Evolutionary conservation across 1,140 invertebrate genomes (phyloP).

Genomic region (Aricia agestis): DNA sequence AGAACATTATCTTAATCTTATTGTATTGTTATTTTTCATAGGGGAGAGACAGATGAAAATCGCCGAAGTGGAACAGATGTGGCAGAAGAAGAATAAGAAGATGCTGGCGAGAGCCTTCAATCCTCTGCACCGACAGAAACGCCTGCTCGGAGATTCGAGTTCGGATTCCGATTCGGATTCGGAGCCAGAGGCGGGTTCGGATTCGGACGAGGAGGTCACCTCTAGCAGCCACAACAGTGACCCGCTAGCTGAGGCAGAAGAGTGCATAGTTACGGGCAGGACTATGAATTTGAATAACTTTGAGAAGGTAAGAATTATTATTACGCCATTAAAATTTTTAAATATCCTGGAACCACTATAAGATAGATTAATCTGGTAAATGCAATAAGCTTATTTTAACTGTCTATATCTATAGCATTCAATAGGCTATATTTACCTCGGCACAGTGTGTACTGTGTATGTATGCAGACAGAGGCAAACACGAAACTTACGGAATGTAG

Average conservation of each 20-base stretch:
- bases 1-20: no score
- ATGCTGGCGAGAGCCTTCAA: slow-evolving; percentile 77
- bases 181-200: slow-evolving; percentile 35
- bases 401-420: no score
- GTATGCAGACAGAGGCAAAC: no score
- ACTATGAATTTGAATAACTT: slow-evolving; percentile 90
- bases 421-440: no score
- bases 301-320: slow-evolving; percentile 66
- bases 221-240: slow-evolving; percentile 67
- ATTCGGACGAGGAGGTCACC: slow-evolving; percentile 54
- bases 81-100: slow-evolving; percentile 78
- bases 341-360: no score
- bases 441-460: no score
- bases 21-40: slow-evolving; percentile 41
- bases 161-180: slow-evolving; percentile 30
- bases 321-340: no score
- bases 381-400: no score
- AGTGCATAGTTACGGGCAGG: slow-evolving; percentile 88
- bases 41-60: slow-evolving; percentile 85
- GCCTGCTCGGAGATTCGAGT: slow-evolving; percentile 38
- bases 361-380: no score
- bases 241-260: slow-evolving; percentile 79
- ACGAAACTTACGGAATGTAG: no score
- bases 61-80: slow-evolving; percentile 85
- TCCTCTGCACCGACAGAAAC: slow-evolving; percentile 62